Evolutionary conservation across 2,888 invertebrate species (phyloP), one percentile per base, ranked within the genome.

Genomic region (Gerosis bhagava): DNA sequence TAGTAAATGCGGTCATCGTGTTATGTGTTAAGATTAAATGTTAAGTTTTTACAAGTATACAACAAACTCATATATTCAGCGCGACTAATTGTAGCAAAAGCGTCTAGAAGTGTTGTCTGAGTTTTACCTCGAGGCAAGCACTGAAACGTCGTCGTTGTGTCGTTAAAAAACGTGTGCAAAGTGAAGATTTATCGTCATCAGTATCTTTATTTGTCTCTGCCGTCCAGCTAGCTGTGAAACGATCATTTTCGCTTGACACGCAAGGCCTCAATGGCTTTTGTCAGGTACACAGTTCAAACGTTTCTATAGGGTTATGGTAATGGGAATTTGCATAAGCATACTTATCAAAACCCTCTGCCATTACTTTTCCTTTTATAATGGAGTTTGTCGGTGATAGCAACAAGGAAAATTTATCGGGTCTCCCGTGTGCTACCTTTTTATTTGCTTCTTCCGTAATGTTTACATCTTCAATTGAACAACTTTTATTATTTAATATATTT

Each of bases 121-220:
- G 46, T 22, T 10, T 37, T 39, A 32, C 32, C 39, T 39, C 12
- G 32, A 7, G 19, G 47, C 53, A 53, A 50, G 59, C 57, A 61
- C 65, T 73, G 73, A 70, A 76, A 76, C 70, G 73, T 6, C 19
- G n/a, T 69, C 77, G 72, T 70, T 64, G 58, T 57, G 73, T 71
- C 66, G 57, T 57, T 56, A 54, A 59, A 66, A 24, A 68, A 64
- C 74, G 73, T 73, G 66, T 62, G 64, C 66, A 65, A 67, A 75
- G 73, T 66, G 67, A 70, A 73, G 72, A 78, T 75, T 76, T 74
- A 77, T 46, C 21, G 25, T 15, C 26, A 21, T 10, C 39, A 8
- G 32, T 32, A 32, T 16, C 15, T 8, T 35, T 35, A 29, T 46
- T 46, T 46, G 39, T 46, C 34, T 46, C 39, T 34, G 37, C 24